These are phyloP conservation scores for Nemotelus nigrinus DNA, from an alignment of 2,888 invertebrate species.

Conservation along the genomic window DNA sequence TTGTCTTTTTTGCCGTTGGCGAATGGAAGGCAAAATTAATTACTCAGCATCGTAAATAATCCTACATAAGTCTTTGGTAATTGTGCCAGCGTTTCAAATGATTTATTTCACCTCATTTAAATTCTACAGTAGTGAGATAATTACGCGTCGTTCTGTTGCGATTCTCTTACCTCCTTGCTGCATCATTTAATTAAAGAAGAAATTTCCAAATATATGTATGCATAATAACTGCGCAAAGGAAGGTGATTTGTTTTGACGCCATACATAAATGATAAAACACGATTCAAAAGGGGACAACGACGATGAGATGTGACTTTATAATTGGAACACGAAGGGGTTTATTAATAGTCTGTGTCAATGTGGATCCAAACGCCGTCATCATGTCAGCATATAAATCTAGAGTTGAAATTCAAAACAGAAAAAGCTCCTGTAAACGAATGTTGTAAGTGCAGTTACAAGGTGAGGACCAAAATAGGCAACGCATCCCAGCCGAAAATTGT, in stretches of 20 bases:
- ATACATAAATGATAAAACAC: conserved; percentile 1
- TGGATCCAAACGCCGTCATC: not conserved
- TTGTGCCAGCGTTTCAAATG: conserved; percentile 40
- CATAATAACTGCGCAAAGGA: too few species aligned
- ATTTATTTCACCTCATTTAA: conserved; percentile 44
- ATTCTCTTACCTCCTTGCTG: conserved; percentile 16
- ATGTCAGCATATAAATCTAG: not conserved
- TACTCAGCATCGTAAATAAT: conserved; percentile 34
- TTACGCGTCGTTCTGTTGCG: conserved; percentile 4
- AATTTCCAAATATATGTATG: not conserved
- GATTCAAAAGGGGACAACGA: conserved; percentile 8
- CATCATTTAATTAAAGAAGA: conserved; percentile 40
- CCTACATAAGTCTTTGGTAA: conserved; percentile 34
- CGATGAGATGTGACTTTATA: conserved; percentile 25
- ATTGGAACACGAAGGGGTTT: conserved; percentile 9
- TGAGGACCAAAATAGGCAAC: too few species aligned
- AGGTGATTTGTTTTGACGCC: not conserved
- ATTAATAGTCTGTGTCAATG: not conserved
- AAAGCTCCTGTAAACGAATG: not conserved
- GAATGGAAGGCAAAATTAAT: conserved; percentile 34
- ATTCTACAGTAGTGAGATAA: conserved; percentile 32
- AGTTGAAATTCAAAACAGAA: not conserved
- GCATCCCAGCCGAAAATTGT: too few species aligned
- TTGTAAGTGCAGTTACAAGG: not conserved
- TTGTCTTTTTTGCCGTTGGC: not conserved